phyloP scores from a whole-genome alignment of 2,113 vertebrate species.

The Egretta garzetta region DNA sequence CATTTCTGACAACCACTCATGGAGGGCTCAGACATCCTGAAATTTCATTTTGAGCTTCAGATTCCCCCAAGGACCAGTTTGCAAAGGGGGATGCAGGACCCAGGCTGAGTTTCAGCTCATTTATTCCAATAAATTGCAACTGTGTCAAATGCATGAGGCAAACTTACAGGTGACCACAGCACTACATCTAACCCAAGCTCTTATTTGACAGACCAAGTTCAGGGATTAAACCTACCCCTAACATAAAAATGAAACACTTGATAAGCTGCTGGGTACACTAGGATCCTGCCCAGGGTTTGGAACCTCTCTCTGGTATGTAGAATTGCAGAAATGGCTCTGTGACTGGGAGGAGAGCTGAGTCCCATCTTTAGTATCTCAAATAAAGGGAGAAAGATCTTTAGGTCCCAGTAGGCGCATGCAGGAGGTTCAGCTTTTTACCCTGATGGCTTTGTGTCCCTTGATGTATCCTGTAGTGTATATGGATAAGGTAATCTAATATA shows the following conservation, averaged over 20 bases:
- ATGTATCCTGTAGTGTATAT: no score
- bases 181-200: no score
- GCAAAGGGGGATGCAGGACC: background rate
- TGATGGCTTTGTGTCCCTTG: background rate
- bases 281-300: background rate
- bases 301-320: background rate
- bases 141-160: no score
- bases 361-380: fast-evolving
- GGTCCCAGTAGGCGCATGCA: background rate
- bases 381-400: background rate
- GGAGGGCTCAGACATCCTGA: background rate
- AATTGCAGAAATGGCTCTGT: background rate
- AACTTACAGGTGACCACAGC: background rate
- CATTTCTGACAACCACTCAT: background rate
- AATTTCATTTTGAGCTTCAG: background rate
- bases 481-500: no score
- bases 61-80: background rate
- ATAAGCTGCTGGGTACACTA: background rate
- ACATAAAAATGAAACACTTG: background rate
- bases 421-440: background rate
- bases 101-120: background rate
- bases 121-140: background rate
- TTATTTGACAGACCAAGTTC: background rate
- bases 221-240: background rate
- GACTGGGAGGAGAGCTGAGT: background rate